Percentiles rank a stretch among this genome's conserved stretches.
Conservation (phyloP, 2,888 invertebrate species). For the Scaptomyza caliginosa region DNA sequence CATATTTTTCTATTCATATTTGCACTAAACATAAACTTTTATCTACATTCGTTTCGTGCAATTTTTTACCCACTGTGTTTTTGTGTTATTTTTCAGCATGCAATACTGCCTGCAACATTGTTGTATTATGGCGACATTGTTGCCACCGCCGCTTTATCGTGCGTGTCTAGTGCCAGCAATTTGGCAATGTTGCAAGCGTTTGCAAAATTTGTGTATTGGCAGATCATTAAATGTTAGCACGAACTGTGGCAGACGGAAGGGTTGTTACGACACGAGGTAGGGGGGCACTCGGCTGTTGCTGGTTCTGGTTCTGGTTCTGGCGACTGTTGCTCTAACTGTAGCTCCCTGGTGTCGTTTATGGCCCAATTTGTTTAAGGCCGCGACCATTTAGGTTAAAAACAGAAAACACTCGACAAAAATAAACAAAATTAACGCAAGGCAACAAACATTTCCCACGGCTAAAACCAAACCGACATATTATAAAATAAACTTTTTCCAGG, state of each 20-base stretch:
- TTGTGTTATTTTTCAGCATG: slow-evolving; percentile 6
- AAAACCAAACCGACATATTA: slow-evolving; percentile 61
- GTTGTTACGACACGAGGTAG: neutral
- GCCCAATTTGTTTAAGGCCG: slow-evolving; percentile 62
- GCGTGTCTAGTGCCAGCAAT: slow-evolving; percentile 48
- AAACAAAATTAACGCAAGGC: slow-evolving; percentile 69
- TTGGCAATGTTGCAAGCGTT: slow-evolving; percentile 48
- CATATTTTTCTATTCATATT: neutral
- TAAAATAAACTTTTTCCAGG: slow-evolving; percentile 66
- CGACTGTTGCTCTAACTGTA: slow-evolving; percentile 20
- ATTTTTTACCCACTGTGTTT: slow-evolving; percentile 1
- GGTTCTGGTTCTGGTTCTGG: neutral
- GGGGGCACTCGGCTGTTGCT: neutral
- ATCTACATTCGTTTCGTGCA: no score
- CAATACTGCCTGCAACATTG: slow-evolving; percentile 26
- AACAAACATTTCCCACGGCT: slow-evolving; percentile 62
- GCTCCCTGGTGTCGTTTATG: slow-evolving; percentile 24
- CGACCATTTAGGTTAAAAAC: slow-evolving; percentile 35
- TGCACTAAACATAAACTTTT: neutral
- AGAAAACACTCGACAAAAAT: slow-evolving; percentile 51
- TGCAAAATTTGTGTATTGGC: slow-evolving; percentile 49
- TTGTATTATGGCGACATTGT: slow-evolving; percentile 37
- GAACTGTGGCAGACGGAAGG: neutral
- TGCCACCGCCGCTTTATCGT: slow-evolving; percentile 46
- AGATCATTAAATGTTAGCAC: slow-evolving; percentile 53